phyloP scores from a whole-genome alignment of 2,113 vertebrate species.

The Xiphophorus hellerii region DNA sequence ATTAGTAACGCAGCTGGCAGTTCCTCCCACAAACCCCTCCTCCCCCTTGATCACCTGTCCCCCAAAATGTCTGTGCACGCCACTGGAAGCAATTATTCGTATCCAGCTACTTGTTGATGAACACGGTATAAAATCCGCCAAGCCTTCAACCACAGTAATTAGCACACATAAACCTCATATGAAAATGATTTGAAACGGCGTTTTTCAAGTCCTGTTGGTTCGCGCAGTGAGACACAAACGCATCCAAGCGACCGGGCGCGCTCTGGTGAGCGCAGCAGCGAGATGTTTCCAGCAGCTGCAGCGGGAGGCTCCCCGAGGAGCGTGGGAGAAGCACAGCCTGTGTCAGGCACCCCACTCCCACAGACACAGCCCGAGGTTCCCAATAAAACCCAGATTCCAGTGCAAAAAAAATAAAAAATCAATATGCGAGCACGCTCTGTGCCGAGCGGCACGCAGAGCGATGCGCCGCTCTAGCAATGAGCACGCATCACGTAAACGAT shows the following conservation, averaged over 20 bases:
- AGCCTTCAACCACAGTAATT: no score
- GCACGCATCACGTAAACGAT: neutral
- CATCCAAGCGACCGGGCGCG: conserved; percentile 20
- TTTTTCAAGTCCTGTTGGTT: neutral
- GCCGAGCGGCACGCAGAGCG: conserved; percentile 18
- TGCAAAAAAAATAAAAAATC: conserved; percentile 49
- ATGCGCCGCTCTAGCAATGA: neutral
- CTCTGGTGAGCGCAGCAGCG: conserved; percentile 41
- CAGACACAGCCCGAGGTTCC: conserved; percentile 47
- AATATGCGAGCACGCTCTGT: conserved; percentile 37
- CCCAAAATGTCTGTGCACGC: no score
- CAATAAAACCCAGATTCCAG: conserved; percentile 51
- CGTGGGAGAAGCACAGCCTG: conserved; percentile 70
- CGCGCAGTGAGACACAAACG: neutral
- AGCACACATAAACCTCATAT: no score
- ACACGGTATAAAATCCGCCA: no score
- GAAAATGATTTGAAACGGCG: neutral
- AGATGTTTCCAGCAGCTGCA: conserved; percentile 52
- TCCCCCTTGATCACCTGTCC: no score
- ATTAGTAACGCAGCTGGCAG: no score
- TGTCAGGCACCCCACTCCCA: conserved; percentile 72
- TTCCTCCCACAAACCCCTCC: no score
- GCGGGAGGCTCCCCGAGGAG: conserved; percentile 50
- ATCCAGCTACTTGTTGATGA: no score
- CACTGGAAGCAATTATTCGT: no score